These are phyloP conservation scores for Drosophila affinis DNA, from an alignment of 2,888 invertebrate species.

Conservation along the genomic window DNA sequence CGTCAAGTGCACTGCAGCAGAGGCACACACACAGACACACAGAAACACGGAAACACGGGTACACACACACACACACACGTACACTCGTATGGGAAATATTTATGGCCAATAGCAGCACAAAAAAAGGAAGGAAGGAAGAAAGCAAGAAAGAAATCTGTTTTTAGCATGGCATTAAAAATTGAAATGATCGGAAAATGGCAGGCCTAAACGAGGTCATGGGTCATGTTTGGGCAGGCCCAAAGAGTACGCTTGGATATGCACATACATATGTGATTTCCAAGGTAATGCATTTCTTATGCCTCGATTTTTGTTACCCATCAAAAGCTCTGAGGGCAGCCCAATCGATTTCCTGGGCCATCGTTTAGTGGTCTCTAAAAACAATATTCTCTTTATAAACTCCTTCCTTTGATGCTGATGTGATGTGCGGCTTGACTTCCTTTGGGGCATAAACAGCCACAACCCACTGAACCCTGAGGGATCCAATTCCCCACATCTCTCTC, in stretches of 20 bases:
- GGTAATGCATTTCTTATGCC: constrained; percentile 25
- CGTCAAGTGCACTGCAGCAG: background rate
- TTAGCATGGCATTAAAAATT: constrained; percentile 37
- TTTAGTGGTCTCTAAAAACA: constrained; percentile 20
- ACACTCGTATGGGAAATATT: constrained; percentile 28
- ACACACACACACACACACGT: too few species aligned
- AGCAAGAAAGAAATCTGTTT: constrained; percentile 19
- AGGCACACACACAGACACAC: background rate
- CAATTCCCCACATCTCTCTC: background rate
- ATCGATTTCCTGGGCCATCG: background rate
- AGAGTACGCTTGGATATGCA: too few species aligned
- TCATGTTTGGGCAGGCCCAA: too few species aligned
- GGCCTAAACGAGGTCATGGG: constrained; percentile 22
- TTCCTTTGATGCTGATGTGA: constrained; percentile 27
- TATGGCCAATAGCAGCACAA: constrained; percentile 15
- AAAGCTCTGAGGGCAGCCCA: background rate
- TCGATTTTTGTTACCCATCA: constrained; percentile 10
- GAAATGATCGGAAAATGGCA: constrained; percentile 24
- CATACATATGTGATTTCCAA: too few species aligned
- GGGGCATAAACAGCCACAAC: constrained; percentile 5
- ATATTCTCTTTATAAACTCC: constrained; percentile 10
- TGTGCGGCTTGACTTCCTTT: background rate
- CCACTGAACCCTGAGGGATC: background rate
- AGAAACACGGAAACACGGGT: too few species aligned
- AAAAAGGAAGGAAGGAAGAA: too few species aligned